phyloP scores from a whole-genome alignment of 2,797 vertebrate genomes.

The Apodemus agrarius region DNA sequence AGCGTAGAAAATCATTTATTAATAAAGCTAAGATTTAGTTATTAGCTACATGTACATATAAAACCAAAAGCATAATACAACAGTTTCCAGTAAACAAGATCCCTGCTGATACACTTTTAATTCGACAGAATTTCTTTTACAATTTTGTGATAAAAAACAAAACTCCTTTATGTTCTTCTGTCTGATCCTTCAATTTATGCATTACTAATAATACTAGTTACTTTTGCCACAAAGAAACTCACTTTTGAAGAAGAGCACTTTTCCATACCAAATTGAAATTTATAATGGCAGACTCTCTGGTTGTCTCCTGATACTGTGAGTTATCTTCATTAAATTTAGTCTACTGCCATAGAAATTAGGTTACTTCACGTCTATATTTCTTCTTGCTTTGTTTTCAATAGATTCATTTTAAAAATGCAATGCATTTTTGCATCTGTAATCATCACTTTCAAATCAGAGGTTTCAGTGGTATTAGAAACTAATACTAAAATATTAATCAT shows the following conservation, averaged over 20 bases:
- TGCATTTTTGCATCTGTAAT: not conserved
- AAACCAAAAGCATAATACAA: not conserved
- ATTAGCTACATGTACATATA: not conserved
- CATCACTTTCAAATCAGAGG: not conserved
- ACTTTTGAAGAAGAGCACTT: not conserved
- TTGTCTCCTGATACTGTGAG: not conserved
- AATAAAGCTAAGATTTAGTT: not conserved
- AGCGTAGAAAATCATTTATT: not conserved
- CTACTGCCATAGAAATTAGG: not conserved
- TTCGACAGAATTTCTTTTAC: not conserved
- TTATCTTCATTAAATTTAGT: not conserved
- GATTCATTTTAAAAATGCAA: not conserved
- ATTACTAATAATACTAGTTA: not conserved
- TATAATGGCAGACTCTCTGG: not conserved
- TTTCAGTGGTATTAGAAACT: not conserved
- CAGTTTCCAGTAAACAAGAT: accelerated
- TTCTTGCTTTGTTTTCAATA: not conserved
- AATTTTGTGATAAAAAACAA: not conserved
- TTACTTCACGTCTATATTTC: not conserved
- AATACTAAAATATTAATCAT: not conserved
- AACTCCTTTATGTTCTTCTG: not conserved
- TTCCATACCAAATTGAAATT: not conserved
- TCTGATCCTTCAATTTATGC: not conserved
- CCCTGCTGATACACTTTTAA: not conserved
- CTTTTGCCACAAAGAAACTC: not conserved